Base-by-base conservation (phyloP, 2,113 vertebrate species). In the Apus apus region DNA sequence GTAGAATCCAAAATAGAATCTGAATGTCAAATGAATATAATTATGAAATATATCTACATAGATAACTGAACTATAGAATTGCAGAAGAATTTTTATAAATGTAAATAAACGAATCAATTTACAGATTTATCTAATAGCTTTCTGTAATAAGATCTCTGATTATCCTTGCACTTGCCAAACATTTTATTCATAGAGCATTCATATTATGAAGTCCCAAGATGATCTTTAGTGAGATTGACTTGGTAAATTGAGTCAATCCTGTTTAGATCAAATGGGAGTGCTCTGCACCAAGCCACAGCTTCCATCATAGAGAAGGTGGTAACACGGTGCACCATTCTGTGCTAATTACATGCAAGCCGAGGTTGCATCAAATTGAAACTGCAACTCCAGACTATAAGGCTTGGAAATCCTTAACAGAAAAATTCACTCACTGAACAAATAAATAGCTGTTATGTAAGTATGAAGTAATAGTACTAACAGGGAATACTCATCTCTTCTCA, bases 351-450 rank as follows among this genome's bases (percentile, higher is more conserved):
- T 40, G 22, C 65, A 89, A 67, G 38, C 12, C 61, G 81, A 84
- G 45, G 23, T 26, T 86, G 56, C 45, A 83, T 78, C 65, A 84
- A 92, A 86, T 53, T 93, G 67, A 45, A 86, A 68, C 78, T 85
- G 78, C 21, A 90, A 46, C 18, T 67, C 78, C 60, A 93, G 40
- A 77, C 8, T 77, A 21, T 53, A 62, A 50, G 43, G n/a, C 74
- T 89, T 92, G 73, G 79, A 96, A 93, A 74, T 50, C 50, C 50
- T 68, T 95, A 84, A 88, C 48, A 84, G 91, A 94, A 96, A 94
- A 64, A 71, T 40, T 87, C 61, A 54, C 46, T 83, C 65, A 25
- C 38, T 1, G 0, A 87, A n/a, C 29, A 92, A 92, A 93, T 78
- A 14, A 94, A 70, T 56, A 72, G 36, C 22, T 60, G 65, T 95